A percentile compares a stretch with the other conserved stretches of the same genome.
Conservation (phyloP, 2,113 vertebrate genomes). For the Syrrhaptes paradoxus region DNA sequence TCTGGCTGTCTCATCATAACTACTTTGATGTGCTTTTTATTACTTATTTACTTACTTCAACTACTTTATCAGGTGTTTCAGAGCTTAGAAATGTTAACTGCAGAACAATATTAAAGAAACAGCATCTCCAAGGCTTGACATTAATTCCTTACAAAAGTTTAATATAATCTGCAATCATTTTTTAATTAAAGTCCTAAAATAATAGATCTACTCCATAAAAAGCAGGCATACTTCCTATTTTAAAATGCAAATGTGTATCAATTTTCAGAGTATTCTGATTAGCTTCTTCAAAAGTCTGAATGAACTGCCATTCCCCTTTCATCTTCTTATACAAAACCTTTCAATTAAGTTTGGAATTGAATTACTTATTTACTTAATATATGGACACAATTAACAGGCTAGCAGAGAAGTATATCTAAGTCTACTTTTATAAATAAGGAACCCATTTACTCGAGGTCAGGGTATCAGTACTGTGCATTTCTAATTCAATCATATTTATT, state of each 20-base stretch:
- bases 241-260: conserved; percentile 7
- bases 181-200: conserved; percentile 32
- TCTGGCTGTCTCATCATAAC: conserved; percentile 82
- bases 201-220: background rate
- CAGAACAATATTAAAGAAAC: conserved; percentile 44
- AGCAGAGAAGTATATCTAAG: background rate
- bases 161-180: background rate
- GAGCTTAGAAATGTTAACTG: conserved; percentile 44
- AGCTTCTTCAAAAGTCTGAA: conserved; percentile 4
- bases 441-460: conserved; percentile 55
- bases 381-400: background rate
- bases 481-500: conserved; percentile 69
- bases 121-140: conserved; percentile 17
- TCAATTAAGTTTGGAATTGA: conserved; percentile 37
- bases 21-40: conserved; percentile 81
- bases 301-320: background rate
- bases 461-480: conserved; percentile 58
- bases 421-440: conserved; percentile 33
- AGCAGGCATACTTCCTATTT: background rate
- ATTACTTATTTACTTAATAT: conserved; percentile 22
- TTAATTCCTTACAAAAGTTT: background rate
- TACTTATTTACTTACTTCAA: conserved; percentile 80
- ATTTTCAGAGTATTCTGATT: background rate
- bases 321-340: background rate
- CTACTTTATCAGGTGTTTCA: conserved; percentile 70